phyloP scores from a whole-genome alignment of 2,113 vertebrate species.

The Microtus pennsylvanicus region DNA sequence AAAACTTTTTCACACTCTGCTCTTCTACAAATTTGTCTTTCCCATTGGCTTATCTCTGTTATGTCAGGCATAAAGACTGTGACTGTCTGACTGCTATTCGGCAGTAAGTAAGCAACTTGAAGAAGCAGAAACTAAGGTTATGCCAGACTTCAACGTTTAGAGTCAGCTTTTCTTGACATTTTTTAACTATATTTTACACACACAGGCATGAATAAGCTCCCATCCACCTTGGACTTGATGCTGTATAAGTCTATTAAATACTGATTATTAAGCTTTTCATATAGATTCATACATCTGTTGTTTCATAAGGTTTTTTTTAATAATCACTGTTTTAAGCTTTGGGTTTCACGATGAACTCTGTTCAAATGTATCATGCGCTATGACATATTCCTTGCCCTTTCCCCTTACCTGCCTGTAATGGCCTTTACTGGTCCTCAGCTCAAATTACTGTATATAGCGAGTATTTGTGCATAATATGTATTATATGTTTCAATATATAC shows the following conservation, averaged over 20 bases:
- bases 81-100: slow-evolving; percentile 76
- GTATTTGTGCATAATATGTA: not conserved
- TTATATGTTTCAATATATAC: not conserved
- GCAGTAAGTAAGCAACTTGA: slow-evolving; percentile 64
- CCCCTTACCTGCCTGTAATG: too few species aligned
- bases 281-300: fast-evolving
- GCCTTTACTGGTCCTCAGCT: not conserved
- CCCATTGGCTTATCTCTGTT: slow-evolving; percentile 67
- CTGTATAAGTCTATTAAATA: not conserved
- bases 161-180: slow-evolving; percentile 34
- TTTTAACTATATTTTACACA: slow-evolving; percentile 46
- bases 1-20: slow-evolving; percentile 47
- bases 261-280: not conserved
- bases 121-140: slow-evolving; percentile 73
- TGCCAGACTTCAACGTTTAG: slow-evolving; percentile 19
- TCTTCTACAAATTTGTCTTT: slow-evolving; percentile 82
- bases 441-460: not conserved
- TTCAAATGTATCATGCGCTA: not conserved
- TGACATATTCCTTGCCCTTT: not conserved
- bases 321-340: not conserved
- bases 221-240: slow-evolving; percentile 6
- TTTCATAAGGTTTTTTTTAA: too few species aligned
- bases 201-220: not conserved
- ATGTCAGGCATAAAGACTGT: slow-evolving; percentile 65
- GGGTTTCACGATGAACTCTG: too few species aligned